phyloP scores from a whole-genome alignment of 2,797 vertebrate species.

The Siniperca undulata region DNA sequence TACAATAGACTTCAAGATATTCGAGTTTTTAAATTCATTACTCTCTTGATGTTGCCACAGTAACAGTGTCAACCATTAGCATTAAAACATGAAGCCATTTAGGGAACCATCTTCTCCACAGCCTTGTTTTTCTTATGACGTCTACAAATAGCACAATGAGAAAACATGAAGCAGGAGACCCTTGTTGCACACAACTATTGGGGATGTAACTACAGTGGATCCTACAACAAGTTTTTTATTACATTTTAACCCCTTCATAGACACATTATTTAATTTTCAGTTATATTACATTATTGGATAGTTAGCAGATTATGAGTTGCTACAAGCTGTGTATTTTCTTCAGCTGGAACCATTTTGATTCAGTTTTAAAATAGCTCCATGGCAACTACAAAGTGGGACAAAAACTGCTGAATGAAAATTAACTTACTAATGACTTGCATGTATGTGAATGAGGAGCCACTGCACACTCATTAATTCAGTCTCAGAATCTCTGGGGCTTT shows the following conservation, averaged over 20 bases:
- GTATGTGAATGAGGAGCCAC: constrained; percentile 29
- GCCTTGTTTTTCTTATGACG: background rate
- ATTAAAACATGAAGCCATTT: background rate
- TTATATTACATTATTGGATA: constrained; percentile 5
- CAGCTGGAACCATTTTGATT: constrained; percentile 24
- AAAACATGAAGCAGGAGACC: too few relatives aligned
- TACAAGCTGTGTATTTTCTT: constrained; percentile 15
- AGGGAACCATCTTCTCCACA: background rate
- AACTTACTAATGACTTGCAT: constrained; percentile 37
- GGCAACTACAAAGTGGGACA: constrained; percentile 40
- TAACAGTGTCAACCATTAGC: background rate
- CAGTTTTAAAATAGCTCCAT: constrained; percentile 30
- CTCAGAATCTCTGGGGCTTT: constrained; percentile 46
- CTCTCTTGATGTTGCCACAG: background rate
- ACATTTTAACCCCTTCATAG: background rate
- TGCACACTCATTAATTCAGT: constrained; percentile 42
- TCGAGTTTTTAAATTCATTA: background rate
- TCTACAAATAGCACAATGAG: background rate
- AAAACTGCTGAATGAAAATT: constrained; percentile 44
- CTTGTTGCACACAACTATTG: background rate
- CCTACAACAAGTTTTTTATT: background rate
- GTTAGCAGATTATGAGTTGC: background rate
- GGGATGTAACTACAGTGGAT: background rate
- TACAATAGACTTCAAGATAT: background rate
- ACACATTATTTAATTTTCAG: constrained; percentile 2